Conservation (phyloP, 2,888 invertebrate species). For the Euzetes globulus region DNA sequence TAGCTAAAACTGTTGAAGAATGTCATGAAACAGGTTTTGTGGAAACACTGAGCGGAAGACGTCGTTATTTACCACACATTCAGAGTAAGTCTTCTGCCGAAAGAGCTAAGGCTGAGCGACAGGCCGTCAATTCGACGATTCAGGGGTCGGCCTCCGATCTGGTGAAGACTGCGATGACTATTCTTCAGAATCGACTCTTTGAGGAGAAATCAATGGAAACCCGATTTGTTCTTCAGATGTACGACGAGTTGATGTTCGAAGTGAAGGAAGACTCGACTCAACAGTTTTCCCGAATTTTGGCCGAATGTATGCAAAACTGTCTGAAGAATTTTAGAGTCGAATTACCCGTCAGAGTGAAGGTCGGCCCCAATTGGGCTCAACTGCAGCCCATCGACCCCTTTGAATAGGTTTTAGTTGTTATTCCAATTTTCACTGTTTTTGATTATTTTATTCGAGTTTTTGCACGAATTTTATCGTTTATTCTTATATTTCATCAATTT, state of each 20-base stretch:
- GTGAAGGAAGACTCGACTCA: conserved; percentile 57
- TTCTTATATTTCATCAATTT: no score
- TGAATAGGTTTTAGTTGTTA: no score
- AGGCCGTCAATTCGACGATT: conserved; percentile 88
- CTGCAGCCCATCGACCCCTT: not conserved
- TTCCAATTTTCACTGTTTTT: no score
- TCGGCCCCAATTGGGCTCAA: conserved; percentile 68
- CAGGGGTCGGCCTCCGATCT: conserved; percentile 97
- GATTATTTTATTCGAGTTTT: no score
- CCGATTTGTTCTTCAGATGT: conserved; percentile 76
- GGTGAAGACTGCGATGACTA: conserved; percentile 79
- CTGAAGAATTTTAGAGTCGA: conserved; percentile 62
- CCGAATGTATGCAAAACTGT: conserved; percentile 67
- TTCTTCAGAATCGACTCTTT: conserved; percentile 58
- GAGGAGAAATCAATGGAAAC: conserved; percentile 46
- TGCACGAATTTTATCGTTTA: no score
- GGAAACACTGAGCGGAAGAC: conserved; percentile 69
- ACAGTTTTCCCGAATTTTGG: conserved; percentile 57
- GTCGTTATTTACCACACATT: conserved; percentile 69
- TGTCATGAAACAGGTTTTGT: conserved; percentile 69
- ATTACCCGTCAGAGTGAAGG: conserved; percentile 78
- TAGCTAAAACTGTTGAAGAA: conserved; percentile 55
- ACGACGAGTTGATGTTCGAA: conserved; percentile 94
- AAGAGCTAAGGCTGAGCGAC: conserved; percentile 80
- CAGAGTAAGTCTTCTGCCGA: conserved; percentile 56